Conservation (phyloP, 2,797 vertebrate genomes). For the Delichon dasypus region DNA sequence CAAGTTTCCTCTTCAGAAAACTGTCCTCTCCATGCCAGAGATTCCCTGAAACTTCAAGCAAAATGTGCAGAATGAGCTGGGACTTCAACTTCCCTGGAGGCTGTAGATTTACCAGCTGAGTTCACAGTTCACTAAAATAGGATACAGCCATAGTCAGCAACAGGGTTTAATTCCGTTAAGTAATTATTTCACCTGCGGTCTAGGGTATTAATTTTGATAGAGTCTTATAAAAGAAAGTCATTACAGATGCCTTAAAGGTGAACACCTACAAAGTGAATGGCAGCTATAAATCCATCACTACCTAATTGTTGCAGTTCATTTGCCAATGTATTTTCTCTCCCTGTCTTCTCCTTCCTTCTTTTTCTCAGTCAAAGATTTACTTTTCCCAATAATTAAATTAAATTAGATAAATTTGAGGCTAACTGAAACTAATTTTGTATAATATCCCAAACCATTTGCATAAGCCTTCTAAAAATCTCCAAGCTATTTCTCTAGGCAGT, state of each 20-base stretch:
- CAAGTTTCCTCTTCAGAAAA: background rate
- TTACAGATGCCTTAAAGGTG: slow-evolving; percentile 7
- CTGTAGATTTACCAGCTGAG: background rate
- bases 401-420: slow-evolving; percentile 76
- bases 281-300: slow-evolving; percentile 46
- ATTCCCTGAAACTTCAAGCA: background rate
- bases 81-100: background rate
- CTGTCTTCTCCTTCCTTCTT: slow-evolving; percentile 32
- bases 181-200: slow-evolving; percentile 42
- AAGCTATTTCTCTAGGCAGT: slow-evolving; percentile 75
- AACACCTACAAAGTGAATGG: background rate
- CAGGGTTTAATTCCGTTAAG: background rate
- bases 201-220: slow-evolving; percentile 28
- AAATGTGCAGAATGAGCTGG: background rate
- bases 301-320: slow-evolving; percentile 29
- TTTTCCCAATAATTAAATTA: slow-evolving; percentile 76
- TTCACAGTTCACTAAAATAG: background rate
- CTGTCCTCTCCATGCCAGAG: background rate
- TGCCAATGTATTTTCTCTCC: background rate
- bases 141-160: background rate
- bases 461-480: slow-evolving; percentile 70
- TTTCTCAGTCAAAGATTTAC: slow-evolving; percentile 55
- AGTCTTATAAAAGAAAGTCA: slow-evolving; percentile 43
- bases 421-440: slow-evolving; percentile 76
- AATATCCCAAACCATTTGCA: slow-evolving; percentile 76